Percentiles rank a stretch among this genome's conserved stretches.
phyloP scores from a whole-genome alignment of 2,113 vertebrate species.

The Corvus hawaiiensis region DNA sequence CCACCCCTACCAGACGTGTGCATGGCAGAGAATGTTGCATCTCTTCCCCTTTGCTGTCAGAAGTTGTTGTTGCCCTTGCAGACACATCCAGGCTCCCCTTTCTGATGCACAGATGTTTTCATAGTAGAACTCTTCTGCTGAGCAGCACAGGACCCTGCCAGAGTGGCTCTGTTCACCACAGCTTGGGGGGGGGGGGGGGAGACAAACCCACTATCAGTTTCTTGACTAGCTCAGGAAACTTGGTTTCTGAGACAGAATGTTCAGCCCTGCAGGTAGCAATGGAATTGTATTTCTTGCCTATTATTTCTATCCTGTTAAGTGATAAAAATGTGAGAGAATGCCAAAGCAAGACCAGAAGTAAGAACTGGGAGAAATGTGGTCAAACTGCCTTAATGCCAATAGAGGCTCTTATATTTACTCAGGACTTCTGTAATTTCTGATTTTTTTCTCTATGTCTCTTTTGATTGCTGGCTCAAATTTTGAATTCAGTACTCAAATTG shows the following conservation, averaged over 20 bases:
- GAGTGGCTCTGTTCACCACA: not conserved
- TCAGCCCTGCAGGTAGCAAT: not conserved
- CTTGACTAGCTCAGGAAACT: not conserved
- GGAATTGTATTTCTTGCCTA: not conserved
- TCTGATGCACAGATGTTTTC: not conserved
- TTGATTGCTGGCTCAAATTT: not conserved
- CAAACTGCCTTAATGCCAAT: not conserved
- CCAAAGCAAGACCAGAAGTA: not conserved
- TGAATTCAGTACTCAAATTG: not conserved
- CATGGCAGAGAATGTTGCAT: not conserved
- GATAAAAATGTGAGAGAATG: not conserved
- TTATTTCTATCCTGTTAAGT: not conserved
- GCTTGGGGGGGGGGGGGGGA: not conserved
- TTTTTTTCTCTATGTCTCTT: not conserved
- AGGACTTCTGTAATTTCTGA: not conserved
- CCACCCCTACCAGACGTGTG: not conserved
- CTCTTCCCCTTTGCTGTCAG: not conserved
- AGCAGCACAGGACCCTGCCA: not conserved
- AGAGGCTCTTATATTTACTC: not conserved
- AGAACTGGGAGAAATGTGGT: not conserved
- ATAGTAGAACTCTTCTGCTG: not conserved
- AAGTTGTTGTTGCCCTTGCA: not conserved
- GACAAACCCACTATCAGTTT: not conserved
- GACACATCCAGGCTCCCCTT: not conserved
- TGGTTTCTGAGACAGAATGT: not conserved